These are phyloP conservation scores for Pseudococcus longispinus DNA, from an alignment of 2,888 invertebrate species.

Conservation along the genomic window DNA sequence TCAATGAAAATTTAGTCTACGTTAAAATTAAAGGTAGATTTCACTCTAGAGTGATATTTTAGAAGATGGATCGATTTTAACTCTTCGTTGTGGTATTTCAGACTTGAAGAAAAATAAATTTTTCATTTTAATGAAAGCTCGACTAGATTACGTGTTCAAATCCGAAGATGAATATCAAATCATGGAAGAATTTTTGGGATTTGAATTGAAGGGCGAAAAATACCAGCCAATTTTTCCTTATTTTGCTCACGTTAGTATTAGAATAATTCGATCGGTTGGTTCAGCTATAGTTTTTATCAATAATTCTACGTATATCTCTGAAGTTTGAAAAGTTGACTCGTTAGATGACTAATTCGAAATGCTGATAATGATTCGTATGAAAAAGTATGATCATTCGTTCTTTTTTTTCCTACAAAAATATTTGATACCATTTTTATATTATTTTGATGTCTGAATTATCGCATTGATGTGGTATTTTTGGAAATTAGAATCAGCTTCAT, in stretches of 20 bases:
- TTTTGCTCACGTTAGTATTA: slow-evolving; percentile 69
- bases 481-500: too few species aligned
- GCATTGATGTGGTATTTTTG: too few species aligned
- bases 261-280: neutral
- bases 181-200: slow-evolving; percentile 80
- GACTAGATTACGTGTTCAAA: slow-evolving; percentile 81
- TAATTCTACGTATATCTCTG: too few species aligned
- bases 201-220: slow-evolving; percentile 76
- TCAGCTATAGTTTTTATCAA: too few species aligned
- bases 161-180: slow-evolving; percentile 79
- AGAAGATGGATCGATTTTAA: neutral
- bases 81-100: neutral
- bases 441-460: too few species aligned
- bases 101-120: slow-evolving; percentile 46
- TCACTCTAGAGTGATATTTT: neutral
- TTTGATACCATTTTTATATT: too few species aligned
- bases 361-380: too few species aligned
- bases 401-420: too few species aligned
- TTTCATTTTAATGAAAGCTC: slow-evolving; percentile 85
- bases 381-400: too few species aligned
- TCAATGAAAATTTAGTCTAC: slow-evolving; percentile 86
- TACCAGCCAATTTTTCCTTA: slow-evolving; percentile 93
- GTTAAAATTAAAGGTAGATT: slow-evolving; percentile 72
- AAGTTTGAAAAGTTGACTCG: too few species aligned
- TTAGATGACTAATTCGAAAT: too few species aligned